phyloP scores from a whole-genome alignment of 2,888 invertebrate species.

The Poecilus cupreus region DNA sequence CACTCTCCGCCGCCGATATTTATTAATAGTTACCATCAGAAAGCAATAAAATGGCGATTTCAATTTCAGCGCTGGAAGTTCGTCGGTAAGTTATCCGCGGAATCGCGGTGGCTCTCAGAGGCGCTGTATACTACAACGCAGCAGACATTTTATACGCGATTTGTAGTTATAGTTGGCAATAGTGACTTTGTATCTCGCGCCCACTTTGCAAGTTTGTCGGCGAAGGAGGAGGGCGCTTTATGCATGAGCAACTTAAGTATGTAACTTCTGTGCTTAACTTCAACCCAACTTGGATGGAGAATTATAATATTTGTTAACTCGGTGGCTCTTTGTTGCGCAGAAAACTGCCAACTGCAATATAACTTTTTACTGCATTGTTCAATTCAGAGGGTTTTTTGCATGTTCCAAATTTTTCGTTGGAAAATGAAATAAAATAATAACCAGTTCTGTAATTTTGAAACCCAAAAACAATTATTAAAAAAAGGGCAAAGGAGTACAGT shows the following conservation, averaged over 20 bases:
- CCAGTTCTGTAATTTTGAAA: constrained; percentile 21
- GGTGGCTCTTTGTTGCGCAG: constrained; percentile 6
- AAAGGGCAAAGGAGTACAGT: too few relatives aligned
- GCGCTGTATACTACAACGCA: constrained; percentile 31
- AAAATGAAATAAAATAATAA: background rate
- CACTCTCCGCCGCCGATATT: background rate
- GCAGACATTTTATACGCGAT: constrained; percentile 54
- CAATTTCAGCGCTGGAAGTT: constrained; percentile 61
- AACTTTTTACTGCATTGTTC: constrained; percentile 36
- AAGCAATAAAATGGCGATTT: constrained; percentile 62
- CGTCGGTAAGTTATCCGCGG: constrained; percentile 56
- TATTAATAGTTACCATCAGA: constrained; percentile 51
- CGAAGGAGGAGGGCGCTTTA: constrained; percentile 16
- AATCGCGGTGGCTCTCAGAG: background rate
- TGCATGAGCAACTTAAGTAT: constrained; percentile 55
- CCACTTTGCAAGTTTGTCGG: constrained; percentile 17
- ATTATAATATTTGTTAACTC: constrained; percentile 52
- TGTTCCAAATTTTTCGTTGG: background rate
- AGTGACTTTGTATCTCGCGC: constrained; percentile 35
- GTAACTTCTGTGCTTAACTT: constrained; percentile 40
- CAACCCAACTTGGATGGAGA: constrained; percentile 25
- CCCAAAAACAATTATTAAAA: too few relatives aligned
- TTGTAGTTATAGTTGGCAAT: constrained; percentile 56
- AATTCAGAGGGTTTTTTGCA: background rate
- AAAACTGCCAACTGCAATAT: constrained; percentile 23